These are phyloP conservation scores for Myopa tessellatipennis DNA, from an alignment of 2,888 invertebrate species.

Conservation along the genomic window DNA sequence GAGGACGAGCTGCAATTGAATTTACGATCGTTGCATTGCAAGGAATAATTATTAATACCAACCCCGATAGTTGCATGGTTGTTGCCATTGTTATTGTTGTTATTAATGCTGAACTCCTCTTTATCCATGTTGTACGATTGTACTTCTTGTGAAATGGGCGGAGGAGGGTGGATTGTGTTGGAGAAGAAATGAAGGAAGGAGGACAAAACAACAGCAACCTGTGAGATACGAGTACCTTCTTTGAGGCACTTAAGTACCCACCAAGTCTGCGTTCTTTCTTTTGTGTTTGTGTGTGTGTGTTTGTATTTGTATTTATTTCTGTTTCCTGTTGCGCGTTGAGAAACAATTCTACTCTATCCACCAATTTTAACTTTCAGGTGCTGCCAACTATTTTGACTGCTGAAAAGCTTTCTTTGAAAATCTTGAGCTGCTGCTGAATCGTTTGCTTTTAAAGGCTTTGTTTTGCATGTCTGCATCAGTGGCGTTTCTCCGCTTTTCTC, in stretches of 20 bases:
- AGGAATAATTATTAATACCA: conserved; percentile 27
- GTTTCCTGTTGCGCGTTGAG: neutral
- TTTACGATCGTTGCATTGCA: conserved; percentile 33
- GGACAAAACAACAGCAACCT: neutral
- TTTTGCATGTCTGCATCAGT: too few relatives aligned
- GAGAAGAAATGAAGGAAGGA: neutral
- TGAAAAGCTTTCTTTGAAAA: neutral
- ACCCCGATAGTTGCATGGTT: neutral
- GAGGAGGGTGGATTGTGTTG: neutral
- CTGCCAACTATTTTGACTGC: too few relatives aligned
- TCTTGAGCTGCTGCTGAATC: neutral
- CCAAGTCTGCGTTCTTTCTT: neutral
- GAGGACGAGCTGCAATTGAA: conserved; percentile 3
- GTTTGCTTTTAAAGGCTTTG: too few relatives aligned
- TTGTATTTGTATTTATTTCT: neutral
- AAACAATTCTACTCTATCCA: neutral
- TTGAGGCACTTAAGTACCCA: neutral
- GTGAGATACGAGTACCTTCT: neutral
- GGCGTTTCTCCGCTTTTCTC: too few relatives aligned
- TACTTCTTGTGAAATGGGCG: neutral
- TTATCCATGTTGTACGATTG: neutral
- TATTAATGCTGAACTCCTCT: neutral
- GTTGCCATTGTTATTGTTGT: neutral
- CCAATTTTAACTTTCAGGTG: neutral
- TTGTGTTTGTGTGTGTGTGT: neutral